Conservation (phyloP, 2,888 invertebrate species). For the Stenichneumon culpator region DNA sequence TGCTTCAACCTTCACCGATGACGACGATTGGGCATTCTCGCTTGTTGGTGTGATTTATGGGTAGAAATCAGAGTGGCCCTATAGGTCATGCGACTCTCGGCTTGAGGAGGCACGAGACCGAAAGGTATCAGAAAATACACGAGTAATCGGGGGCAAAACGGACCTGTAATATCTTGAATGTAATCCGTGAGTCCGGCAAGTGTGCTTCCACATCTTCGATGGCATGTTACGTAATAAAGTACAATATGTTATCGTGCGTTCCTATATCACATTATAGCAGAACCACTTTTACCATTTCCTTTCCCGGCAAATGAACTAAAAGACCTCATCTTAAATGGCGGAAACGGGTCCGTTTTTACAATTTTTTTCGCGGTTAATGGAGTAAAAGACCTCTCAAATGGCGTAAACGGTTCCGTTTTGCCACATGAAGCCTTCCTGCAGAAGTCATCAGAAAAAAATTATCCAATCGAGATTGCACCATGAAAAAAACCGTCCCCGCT, state of each 20-base stretch:
- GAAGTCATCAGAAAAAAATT: too few relatives aligned
- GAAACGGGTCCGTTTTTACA: too few relatives aligned
- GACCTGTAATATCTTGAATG: neutral
- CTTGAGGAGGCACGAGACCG: neutral
- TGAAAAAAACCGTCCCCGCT: neutral
- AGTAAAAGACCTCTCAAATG: neutral
- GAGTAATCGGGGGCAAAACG: neutral
- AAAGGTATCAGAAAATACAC: constrained; percentile 10
- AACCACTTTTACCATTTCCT: too few relatives aligned
- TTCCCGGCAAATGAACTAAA: too few relatives aligned
- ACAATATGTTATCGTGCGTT: too few relatives aligned
- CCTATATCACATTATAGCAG: too few relatives aligned
- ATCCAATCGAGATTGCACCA: neutral
- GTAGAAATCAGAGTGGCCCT: constrained; percentile 30
- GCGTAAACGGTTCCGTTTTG: neutral
- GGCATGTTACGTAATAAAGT: too few relatives aligned
- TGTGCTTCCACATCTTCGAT: too few relatives aligned
- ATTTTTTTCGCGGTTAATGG: too few relatives aligned
- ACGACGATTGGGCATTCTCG: constrained; percentile 40
- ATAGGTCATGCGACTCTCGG: constrained; percentile 17
- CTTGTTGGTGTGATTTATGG: constrained; percentile 42
- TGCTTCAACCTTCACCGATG: constrained; percentile 31
- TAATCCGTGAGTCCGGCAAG: too few relatives aligned
- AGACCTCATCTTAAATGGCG: neutral
- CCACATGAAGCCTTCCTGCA: neutral